Conservation (phyloP, 2,797 vertebrate species). For the Alosa sapidissima region DNA sequence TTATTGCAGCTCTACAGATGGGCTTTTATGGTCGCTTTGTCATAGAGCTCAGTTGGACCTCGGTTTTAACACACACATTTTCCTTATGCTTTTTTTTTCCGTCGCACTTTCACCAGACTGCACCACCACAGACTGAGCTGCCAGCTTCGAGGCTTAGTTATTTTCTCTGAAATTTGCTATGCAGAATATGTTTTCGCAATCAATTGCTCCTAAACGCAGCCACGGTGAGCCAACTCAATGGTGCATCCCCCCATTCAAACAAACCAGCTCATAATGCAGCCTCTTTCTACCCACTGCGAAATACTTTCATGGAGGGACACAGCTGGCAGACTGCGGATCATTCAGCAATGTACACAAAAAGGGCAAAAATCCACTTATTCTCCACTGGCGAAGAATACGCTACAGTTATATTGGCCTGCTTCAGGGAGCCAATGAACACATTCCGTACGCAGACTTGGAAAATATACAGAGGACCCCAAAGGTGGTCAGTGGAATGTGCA, state of each 20-base stretch:
- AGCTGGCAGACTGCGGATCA: slow-evolving; percentile 7
- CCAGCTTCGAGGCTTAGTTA: background rate
- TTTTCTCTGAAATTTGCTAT: slow-evolving; percentile 27
- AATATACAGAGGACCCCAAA: slow-evolving; percentile 23
- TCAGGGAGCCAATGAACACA: slow-evolving; percentile 12
- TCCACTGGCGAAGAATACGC: background rate
- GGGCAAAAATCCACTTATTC: background rate
- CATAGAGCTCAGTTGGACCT: slow-evolving; percentile 2
- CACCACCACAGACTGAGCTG: background rate
- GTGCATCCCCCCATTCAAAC: slow-evolving; percentile 41
- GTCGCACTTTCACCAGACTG: slow-evolving; percentile 19
- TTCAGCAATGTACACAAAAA: slow-evolving; percentile 8
- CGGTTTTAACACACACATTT: slow-evolving; percentile 17
- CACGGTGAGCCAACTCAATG: slow-evolving; percentile 18
- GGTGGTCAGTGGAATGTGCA: slow-evolving; percentile 21
- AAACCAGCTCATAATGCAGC: slow-evolving; percentile 31
- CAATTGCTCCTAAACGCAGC: slow-evolving; percentile 38
- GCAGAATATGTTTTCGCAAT: slow-evolving; percentile 45
- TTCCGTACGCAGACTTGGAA: slow-evolving; percentile 1
- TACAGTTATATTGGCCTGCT: background rate
- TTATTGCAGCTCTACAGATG: background rate
- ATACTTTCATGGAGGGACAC: slow-evolving; percentile 9
- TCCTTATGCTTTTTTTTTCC: slow-evolving; percentile 18
- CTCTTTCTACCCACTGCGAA: slow-evolving; percentile 29
- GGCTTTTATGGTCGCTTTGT: background rate